Evolutionary conservation across 2,888 invertebrate species (phyloP), one percentile per base, ranked within the genome.

Genomic region (Hesperia comma): DNA sequence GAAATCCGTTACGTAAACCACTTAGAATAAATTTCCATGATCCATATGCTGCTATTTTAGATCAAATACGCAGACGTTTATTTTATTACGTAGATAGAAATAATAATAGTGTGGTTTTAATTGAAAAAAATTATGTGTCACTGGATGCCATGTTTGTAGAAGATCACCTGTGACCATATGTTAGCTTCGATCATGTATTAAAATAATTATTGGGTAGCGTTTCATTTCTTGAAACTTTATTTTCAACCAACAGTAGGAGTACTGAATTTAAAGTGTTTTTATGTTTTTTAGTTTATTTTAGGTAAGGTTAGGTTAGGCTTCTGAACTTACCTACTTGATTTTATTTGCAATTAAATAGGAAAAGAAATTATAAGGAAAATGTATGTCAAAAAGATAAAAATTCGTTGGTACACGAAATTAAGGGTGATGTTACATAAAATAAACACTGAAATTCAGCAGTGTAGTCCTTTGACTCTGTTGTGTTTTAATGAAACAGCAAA

Each of bases 401-500:
- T 46, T 46, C 7, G 15, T 15, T 46, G 6, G 6, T 46, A 6
- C 15, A 46, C 15, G 15, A 46, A 15, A 6, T 17, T 46, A 46
- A 46, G 3, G 15, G 15, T 43, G n/a, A 15, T 43, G 19, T 19
- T 12, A 51, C 21, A 10, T 51, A 49, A 61, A 26, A 62, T 53
- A 33, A 54, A 21, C 40, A 60, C 10, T 32, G 7, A 60, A 54
- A 43, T 32, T 60, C 40, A 68, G 73, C 75, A 79, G 72, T 72
- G 70, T 79, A 79, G 82, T 78, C 77, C 79, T 78, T 79, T 76
- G 71, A 77, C 74, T 79, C 80, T 77, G 77, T 78, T 74, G 76
- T 79, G 73, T 55, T 19, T 63, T 66, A 46, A 60, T 60, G 60
- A 33, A 66, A 55, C 46, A 60, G n/a, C 54, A 61, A 60, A 55